Percentiles rank a stretch among this genome's conserved stretches.
Evolutionary conservation across 2,888 invertebrate genomes (phyloP).

Genomic region (Hymenopus coronatus): DNA sequence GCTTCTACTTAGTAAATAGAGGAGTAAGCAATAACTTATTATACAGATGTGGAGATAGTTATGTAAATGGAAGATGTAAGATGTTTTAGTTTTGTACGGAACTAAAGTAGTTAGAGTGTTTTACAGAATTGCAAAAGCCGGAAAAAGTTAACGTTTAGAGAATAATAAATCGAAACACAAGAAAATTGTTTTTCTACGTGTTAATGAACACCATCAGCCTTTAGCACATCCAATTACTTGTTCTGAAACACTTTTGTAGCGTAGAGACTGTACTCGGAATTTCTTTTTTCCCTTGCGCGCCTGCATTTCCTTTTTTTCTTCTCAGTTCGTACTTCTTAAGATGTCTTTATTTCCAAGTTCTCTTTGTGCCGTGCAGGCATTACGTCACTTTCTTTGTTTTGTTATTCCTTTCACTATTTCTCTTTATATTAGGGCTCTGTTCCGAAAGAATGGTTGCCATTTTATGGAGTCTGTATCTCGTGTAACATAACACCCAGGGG

Average conservation of each 20-base stretch:
- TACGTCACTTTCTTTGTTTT: neutral
- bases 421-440: neutral
- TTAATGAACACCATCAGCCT: no score
- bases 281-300: neutral
- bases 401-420: neutral
- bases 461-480: neutral
- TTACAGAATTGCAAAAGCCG: no score
- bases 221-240: no score
- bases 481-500: neutral
- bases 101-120: no score
- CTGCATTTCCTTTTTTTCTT: neutral
- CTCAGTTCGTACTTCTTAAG: neutral
- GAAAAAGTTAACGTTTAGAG: no score
- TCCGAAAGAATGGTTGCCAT: neutral
- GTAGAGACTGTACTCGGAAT: neutral
- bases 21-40: no score
- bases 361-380: neutral
- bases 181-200: no score
- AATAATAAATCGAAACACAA: no score
- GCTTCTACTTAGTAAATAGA: no score
- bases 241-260: neutral
- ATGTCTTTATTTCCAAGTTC: neutral
- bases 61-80: no score
- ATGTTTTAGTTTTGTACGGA: no score
- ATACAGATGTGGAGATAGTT: no score